Evolutionary conservation across 2,113 vertebrate species (phyloP).

Genomic region (Bos taurus): DNA sequence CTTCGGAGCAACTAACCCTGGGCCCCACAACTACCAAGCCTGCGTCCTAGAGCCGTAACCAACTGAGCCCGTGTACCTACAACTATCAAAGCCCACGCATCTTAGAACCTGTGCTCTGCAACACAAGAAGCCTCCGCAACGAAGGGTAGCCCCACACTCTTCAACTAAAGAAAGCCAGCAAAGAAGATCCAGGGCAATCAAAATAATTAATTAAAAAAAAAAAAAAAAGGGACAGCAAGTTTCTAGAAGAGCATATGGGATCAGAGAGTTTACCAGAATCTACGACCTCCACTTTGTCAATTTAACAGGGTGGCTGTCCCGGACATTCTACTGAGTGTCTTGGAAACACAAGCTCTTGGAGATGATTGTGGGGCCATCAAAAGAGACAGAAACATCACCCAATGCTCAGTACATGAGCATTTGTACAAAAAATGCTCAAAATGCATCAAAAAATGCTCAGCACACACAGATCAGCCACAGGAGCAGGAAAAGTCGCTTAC

Average conservation of each 20-base stretch:
- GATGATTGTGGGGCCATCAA: not conserved
- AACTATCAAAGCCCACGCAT: fast-evolving
- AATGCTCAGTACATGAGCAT: not conserved
- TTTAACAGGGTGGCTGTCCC: not conserved
- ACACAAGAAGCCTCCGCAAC: fast-evolving
- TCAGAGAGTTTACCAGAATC: not conserved
- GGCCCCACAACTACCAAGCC: fast-evolving
- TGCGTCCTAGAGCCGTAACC: fast-evolving
- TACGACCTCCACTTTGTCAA: not conserved
- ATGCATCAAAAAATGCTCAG: not conserved
- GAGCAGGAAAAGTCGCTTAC: not conserved
- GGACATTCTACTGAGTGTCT: no score
- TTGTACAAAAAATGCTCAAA: no score
- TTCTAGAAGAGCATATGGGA: not conserved
- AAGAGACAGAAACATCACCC: not conserved
- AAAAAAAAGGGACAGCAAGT: not conserved
- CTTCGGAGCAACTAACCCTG: fast-evolving
- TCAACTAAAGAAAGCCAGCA: not conserved
- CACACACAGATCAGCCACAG: not conserved
- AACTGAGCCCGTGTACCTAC: not conserved
- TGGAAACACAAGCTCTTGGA: not conserved
- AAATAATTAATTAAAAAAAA: not conserved
- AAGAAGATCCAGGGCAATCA: not conserved
- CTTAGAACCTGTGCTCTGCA: not conserved
- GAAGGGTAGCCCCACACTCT: fast-evolving